Conservation (phyloP, 2,113 vertebrate genomes). For the Cercocebus atys region DNA sequence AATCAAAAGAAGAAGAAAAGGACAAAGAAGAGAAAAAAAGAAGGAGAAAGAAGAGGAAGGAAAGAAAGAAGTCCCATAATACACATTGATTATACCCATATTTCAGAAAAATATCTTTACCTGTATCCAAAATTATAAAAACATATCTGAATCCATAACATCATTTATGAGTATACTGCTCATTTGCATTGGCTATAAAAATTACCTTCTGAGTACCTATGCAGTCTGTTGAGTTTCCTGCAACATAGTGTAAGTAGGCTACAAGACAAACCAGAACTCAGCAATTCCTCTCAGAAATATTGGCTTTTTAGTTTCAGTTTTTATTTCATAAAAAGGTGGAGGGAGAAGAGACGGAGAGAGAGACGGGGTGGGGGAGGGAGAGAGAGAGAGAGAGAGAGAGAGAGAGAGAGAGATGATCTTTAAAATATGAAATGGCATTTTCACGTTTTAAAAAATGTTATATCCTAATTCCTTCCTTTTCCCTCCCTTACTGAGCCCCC, state of each 20-base stretch:
- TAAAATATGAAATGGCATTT: neutral
- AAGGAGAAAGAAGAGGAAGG: neutral
- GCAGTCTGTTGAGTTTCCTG: neutral
- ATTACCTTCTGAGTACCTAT: neutral
- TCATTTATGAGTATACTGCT: neutral
- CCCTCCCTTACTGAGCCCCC: slow-evolving; percentile 80
- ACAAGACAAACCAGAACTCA: neutral
- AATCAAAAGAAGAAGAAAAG: neutral
- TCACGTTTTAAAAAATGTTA: neutral
- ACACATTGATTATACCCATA: neutral
- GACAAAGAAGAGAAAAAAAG: neutral
- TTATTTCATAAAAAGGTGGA: neutral
- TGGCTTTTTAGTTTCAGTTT: neutral
- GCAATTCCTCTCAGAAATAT: neutral
- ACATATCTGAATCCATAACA: neutral
- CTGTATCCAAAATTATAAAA: neutral
- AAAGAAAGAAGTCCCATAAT: neutral
- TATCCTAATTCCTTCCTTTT: slow-evolving; percentile 42
- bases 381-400: neutral
- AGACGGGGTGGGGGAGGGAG: rapidly evolving
- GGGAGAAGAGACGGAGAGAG: rapidly evolving
- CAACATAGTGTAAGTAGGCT: rapidly evolving
- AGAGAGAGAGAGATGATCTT: neutral
- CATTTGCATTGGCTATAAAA: neutral
- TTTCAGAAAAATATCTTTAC: neutral